Conservation (phyloP, 2,797 vertebrate genomes). For the Psittacula derbiana region DNA sequence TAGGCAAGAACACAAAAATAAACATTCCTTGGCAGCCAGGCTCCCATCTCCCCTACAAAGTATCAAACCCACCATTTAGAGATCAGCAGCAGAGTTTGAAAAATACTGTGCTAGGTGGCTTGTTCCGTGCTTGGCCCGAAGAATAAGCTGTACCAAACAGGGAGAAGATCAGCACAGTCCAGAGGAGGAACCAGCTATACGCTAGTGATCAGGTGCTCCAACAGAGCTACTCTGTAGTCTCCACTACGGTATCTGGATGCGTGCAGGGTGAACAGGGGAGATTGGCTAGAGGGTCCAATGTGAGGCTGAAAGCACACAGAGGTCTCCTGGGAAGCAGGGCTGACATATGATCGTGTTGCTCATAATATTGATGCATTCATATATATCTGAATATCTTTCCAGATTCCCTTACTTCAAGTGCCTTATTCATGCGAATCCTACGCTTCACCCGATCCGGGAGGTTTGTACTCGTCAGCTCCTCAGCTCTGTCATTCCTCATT, state of each 20-base stretch:
- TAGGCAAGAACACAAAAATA: slow-evolving; percentile 59
- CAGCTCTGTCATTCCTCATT: slow-evolving; percentile 9
- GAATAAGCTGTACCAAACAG: background rate
- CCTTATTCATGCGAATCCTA: background rate
- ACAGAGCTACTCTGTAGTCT: background rate
- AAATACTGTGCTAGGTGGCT: background rate
- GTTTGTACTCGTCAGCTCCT: background rate
- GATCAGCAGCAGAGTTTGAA: background rate
- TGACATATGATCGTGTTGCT: background rate
- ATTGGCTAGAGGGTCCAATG: background rate
- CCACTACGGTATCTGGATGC: accelerated
- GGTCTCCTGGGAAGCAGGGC: background rate
- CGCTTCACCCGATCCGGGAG: background rate
- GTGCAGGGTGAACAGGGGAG: background rate
- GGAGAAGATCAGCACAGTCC: background rate
- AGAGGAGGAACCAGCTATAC: background rate
- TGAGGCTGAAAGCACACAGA: background rate
- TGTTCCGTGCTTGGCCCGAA: background rate
- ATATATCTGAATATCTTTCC: background rate
- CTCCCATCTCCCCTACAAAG: background rate
- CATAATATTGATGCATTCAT: background rate
- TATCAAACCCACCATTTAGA: slow-evolving; percentile 2
- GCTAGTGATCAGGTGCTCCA: background rate
- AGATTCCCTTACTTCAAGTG: background rate
- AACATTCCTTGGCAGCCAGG: slow-evolving; percentile 45